phyloP scores from a whole-genome alignment of 2,113 vertebrate species.

The Lucifuga dentata region DNA sequence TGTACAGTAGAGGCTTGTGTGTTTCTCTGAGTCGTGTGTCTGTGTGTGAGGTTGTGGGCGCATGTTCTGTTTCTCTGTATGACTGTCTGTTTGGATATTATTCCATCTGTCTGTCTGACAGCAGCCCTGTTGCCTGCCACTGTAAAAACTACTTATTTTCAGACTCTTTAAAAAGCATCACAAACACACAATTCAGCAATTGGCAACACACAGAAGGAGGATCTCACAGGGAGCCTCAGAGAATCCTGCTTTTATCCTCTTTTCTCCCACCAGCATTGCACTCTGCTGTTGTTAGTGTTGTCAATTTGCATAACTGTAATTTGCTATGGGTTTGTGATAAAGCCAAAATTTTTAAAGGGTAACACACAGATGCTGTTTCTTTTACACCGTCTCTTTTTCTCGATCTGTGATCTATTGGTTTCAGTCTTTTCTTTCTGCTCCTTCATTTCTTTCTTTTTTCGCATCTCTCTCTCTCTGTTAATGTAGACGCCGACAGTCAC shows the following conservation, averaged over 20 bases:
- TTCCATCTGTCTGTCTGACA: slow-evolving; percentile 66
- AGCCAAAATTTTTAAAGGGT: slow-evolving; percentile 17
- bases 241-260: slow-evolving; percentile 55
- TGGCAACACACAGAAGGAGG: slow-evolving; percentile 24
- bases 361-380: slow-evolving; percentile 22
- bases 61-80: slow-evolving; percentile 28
- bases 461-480: slow-evolving; percentile 18
- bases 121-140: slow-evolving; percentile 42
- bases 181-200: slow-evolving; percentile 48
- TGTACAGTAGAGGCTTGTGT: slow-evolving; percentile 8
- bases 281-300: slow-evolving; percentile 37
- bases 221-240: slow-evolving; percentile 63
- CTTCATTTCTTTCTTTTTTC: background rate
- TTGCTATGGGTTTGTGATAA: slow-evolving; percentile 44
- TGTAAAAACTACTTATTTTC: slow-evolving; percentile 74
- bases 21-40: background rate
- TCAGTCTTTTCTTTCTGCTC: slow-evolving; percentile 1
- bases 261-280: slow-evolving; percentile 28
- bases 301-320: slow-evolving; percentile 57
- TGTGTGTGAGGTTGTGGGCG: background rate
- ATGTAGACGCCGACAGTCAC: slow-evolving; percentile 88
- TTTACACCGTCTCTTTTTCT: slow-evolving; percentile 32
- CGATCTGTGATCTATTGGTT: slow-evolving; percentile 2
- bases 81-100: slow-evolving; percentile 65
- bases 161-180: slow-evolving; percentile 65